Evolutionary conservation across 2,113 vertebrate species (phyloP).

Genomic region (Podarcis raffonei): DNA sequence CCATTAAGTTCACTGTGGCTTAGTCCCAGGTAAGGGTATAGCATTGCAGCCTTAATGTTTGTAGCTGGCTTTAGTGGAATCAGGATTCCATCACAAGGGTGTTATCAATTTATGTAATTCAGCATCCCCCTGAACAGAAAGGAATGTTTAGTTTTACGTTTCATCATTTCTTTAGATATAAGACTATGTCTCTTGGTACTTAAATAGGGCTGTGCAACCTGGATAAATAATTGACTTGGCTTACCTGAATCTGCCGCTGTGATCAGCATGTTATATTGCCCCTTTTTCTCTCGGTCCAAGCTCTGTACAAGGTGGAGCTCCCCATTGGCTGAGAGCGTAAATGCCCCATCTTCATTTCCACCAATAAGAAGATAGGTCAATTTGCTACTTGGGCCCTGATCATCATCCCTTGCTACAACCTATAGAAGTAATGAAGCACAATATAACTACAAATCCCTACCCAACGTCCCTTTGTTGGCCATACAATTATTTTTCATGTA

Average conservation of each 20-base stretch:
- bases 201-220: background rate
- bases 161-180: background rate
- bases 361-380: conserved; percentile 84
- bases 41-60: too few species aligned
- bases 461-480: background rate
- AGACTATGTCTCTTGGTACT: background rate
- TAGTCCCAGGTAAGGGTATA: too few species aligned
- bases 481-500: background rate
- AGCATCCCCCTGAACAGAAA: background rate
- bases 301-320: conserved; percentile 86
- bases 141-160: too few species aligned
- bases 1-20: background rate
- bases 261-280: conserved; percentile 83
- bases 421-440: conserved; percentile 48
- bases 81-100: too few species aligned
- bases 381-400: conserved; percentile 88
- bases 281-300: conserved; percentile 87
- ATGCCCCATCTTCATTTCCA: conserved; percentile 86
- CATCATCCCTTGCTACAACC: conserved; percentile 95
- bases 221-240: background rate
- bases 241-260: conserved; percentile 91
- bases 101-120: background rate
- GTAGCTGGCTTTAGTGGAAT: too few species aligned
- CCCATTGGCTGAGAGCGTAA: conserved; percentile 85
- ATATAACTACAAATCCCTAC: background rate